Base-by-base conservation (phyloP, 1,140 invertebrate genomes). In the Cryptotermes secundus region DNA sequence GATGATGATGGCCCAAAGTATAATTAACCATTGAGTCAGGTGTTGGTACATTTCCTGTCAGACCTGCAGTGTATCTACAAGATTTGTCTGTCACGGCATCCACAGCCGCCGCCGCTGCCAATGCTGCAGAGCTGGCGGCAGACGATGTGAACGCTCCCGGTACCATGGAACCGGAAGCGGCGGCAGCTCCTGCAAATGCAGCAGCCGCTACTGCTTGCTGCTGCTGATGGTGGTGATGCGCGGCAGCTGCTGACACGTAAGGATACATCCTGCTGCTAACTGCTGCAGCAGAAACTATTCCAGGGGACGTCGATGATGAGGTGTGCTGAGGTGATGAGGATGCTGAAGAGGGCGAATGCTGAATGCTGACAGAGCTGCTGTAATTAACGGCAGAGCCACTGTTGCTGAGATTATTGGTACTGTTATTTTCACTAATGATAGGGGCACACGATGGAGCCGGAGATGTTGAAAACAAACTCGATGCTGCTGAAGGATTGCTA, bases 11-110 rank as follows among this genome's bases (percentile, higher is more conserved):
- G 7, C 94, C 93, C 85, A 95, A 89, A 3, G 93, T 93, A 87
- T 96, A 96, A 90, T 96, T 96, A 88, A 95, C 95, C 94, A 96
- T 95, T 34, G 94, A 94, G 87, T 95, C 95, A 49, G 92, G 92
- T 6, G 93, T 91, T 19, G 93, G 91, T 26, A 94, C 93, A 85
- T 93, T 93, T 80, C 92, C 93, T 59, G 93, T 92, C 59, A 72
- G 59, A 7, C 59, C 59, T 42, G 93, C 93, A 14, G 93, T 94
- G 89, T 96, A 96, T 59, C 95, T 92, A 90, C 95, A 96, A 80
- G 94, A 95, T 89, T 90, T 79, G 90, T 85, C 90, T 34, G 90
- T 88, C 4, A 89, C 90, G 34, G 90, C 91, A 86, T 92, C 93
- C 35, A 92, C 93, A 86, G 91, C 93, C 72, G 91, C 93, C 45